Percentiles rank a stretch among this genome's conserved stretches.
Evolutionary conservation across 1,140 invertebrate genomes (phyloP).

Genomic region (Phortica variegata): DNA sequence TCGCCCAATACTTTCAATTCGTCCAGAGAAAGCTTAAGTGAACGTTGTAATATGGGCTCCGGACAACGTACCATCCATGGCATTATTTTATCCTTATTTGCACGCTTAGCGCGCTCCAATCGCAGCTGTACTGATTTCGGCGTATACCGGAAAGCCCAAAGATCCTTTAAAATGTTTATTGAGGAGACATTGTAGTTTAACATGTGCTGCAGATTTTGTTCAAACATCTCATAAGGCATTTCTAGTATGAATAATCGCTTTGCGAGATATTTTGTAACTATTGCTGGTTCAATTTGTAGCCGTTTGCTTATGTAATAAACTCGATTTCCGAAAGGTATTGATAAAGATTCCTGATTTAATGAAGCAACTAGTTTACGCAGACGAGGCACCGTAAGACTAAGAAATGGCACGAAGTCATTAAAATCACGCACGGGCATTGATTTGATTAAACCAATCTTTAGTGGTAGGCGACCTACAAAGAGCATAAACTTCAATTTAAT

Average conservation of each 20-base stretch:
- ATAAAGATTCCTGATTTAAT: constrained; percentile 23
- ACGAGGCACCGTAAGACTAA: constrained; percentile 33
- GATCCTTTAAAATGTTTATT: constrained; percentile 58
- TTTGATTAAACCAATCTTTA: constrained; percentile 30
- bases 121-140: constrained; percentile 49
- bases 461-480: constrained; percentile 22
- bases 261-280: constrained; percentile 45
- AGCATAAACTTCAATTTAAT: not conserved
- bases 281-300: constrained; percentile 29
- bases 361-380: constrained; percentile 31
- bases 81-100: constrained; percentile 58
- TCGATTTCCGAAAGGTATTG: constrained; percentile 35
- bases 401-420: constrained; percentile 49
- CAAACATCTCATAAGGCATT: constrained; percentile 51
- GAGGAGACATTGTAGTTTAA: constrained; percentile 54
- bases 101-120: constrained; percentile 50
- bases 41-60: constrained; percentile 56
- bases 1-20: constrained; percentile 58
- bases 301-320: constrained; percentile 51
- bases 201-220: constrained; percentile 46
- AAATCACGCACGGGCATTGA: constrained; percentile 36
- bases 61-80: constrained; percentile 62
- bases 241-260: constrained; percentile 51
- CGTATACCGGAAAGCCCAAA: constrained; percentile 60
- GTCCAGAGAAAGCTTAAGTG: constrained; percentile 55